phyloP scores from a whole-genome alignment of 2,113 vertebrate genomes.

The Mirounga angustirostris region DNA sequence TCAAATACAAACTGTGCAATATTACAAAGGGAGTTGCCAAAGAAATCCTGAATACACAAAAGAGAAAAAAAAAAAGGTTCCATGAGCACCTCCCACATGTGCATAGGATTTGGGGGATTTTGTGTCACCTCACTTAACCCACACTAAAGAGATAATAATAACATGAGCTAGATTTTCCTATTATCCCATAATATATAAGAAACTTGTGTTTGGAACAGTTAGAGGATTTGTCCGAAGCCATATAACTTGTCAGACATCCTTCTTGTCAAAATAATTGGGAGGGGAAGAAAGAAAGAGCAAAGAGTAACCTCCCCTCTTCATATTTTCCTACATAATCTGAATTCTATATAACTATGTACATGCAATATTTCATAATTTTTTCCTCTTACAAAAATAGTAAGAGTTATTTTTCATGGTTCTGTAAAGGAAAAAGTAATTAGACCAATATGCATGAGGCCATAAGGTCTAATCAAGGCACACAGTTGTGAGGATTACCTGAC shows the following conservation, averaged over 20 bases:
- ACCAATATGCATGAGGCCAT: background rate
- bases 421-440: background rate
- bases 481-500: background rate
- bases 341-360: background rate
- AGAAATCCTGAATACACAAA: conserved; percentile 2
- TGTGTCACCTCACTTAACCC: background rate
- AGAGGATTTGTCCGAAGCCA: background rate
- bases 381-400: background rate
- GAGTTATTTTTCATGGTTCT: background rate
- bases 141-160: background rate
- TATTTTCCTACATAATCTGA: background rate
- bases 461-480: background rate
- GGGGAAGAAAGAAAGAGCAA: background rate
- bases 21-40: background rate
- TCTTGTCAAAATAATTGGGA: conserved; percentile 22
- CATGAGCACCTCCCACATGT: background rate
- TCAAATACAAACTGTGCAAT: background rate
- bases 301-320: background rate
- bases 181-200: background rate
- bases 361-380: background rate
- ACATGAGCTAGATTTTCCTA: background rate
- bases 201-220: background rate
- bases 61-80: background rate
- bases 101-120: background rate
- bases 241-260: background rate